Conservation (phyloP, 2,797 vertebrate species). For the Microctenopoma steveboyesi region DNA sequence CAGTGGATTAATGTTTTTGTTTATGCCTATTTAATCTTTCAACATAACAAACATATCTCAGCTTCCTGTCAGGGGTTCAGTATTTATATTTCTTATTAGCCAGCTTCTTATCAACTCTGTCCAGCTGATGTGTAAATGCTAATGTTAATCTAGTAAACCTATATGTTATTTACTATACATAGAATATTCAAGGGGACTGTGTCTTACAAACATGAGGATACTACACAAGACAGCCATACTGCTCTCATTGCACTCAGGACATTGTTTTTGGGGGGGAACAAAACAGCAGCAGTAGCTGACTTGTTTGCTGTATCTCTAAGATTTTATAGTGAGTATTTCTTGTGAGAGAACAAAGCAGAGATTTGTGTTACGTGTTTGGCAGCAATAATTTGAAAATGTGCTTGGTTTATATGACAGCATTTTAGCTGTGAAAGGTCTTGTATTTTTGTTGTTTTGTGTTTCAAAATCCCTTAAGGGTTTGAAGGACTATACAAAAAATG, state of each 20-base stretch:
- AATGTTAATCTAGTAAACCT: neutral
- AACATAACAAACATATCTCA: neutral
- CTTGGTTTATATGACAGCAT: conserved; percentile 32
- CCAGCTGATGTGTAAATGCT: neutral
- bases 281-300: conserved; percentile 6
- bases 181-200: too few species aligned
- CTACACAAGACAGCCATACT: too few species aligned
- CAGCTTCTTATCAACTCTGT: neutral
- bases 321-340: conserved; percentile 4
- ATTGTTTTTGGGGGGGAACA: neutral
- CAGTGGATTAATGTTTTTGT: too few species aligned
- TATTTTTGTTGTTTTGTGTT: conserved; percentile 29
- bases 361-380: conserved; percentile 16
- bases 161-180: neutral
- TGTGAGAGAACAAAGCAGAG: neutral
- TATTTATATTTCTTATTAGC: neutral
- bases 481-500: conserved; percentile 36
- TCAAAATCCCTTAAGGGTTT: conserved; percentile 42
- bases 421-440: conserved; percentile 21
- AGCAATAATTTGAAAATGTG: conserved; percentile 35
- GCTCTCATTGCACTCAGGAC: too few species aligned
- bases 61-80: neutral
- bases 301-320: conserved; percentile 5
- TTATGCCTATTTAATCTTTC: too few species aligned
- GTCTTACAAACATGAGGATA: too few species aligned